Conservation (phyloP, 1,140 invertebrate species). For the Rhizoglyphus robini region DNA sequence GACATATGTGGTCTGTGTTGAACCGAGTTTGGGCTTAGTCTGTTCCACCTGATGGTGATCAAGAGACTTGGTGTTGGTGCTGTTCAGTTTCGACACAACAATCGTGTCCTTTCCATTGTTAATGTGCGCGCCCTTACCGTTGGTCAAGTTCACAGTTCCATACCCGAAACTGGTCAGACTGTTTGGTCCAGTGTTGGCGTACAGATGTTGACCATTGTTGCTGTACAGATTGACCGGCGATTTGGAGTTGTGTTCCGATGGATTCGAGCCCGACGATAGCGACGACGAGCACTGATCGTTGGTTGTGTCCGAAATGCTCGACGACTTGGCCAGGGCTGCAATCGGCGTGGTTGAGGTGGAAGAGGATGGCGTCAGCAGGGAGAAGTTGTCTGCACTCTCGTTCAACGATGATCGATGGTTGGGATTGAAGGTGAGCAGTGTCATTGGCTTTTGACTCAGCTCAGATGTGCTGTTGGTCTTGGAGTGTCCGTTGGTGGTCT, state of each 20-base stretch:
- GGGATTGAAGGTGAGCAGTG: background rate
- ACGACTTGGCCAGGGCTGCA: background rate
- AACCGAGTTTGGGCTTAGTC: background rate
- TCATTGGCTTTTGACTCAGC: background rate
- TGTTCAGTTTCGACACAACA: background rate
- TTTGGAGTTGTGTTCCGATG: background rate
- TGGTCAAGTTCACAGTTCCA: background rate
- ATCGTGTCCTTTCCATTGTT: background rate
- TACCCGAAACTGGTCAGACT: slow-evolving; percentile 1
- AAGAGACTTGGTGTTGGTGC: background rate
- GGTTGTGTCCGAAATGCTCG: background rate
- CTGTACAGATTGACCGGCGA: background rate
- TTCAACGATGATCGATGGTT: background rate
- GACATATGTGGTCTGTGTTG: background rate
- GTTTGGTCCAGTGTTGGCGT: background rate
- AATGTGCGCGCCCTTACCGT: background rate
- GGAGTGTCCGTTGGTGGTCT: background rate
- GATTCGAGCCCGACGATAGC: slow-evolving; percentile 7
- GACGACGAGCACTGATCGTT: slow-evolving; percentile 6
- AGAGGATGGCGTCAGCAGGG: slow-evolving; percentile 2
- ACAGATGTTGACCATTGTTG: background rate
- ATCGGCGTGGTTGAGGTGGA: background rate
- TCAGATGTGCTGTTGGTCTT: background rate
- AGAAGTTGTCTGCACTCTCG: slow-evolving; percentile 2
- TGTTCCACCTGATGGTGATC: background rate